phyloP scores from a whole-genome alignment of 2,888 invertebrate genomes.

The Philaethria dido region DNA sequence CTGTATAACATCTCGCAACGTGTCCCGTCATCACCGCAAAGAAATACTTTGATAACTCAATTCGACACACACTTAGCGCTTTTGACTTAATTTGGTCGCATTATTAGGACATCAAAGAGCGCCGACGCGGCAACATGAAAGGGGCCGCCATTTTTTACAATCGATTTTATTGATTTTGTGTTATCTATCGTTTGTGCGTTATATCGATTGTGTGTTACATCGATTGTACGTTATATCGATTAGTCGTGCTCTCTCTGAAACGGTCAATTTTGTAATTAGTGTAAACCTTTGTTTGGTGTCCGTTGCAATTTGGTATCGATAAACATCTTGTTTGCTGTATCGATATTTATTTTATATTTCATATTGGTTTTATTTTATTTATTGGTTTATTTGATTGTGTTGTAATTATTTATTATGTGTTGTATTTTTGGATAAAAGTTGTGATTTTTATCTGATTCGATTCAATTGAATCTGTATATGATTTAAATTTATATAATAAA shows the following conservation, averaged over 20 bases:
- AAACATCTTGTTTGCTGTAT: slow-evolving; percentile 35
- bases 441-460: no score
- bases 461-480: no score
- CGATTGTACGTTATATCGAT: slow-evolving; percentile 55
- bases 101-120: slow-evolving; percentile 77
- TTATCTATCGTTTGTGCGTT: slow-evolving; percentile 66
- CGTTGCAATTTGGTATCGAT: slow-evolving; percentile 57
- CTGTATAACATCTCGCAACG: slow-evolving; percentile 46
- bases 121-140: slow-evolving; percentile 74
- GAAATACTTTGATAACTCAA: slow-evolving; percentile 80
- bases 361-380: neutral
- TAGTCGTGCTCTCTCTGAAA: slow-evolving; percentile 72
- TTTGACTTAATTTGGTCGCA: slow-evolving; percentile 82
- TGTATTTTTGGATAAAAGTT: no score
- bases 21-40: slow-evolving; percentile 63
- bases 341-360: slow-evolving; percentile 26
- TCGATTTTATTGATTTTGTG: slow-evolving; percentile 82
- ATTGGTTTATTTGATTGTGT: neutral
- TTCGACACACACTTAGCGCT: slow-evolving; percentile 80
- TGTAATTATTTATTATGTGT: no score
- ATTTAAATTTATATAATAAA: no score
- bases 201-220: slow-evolving; percentile 82
- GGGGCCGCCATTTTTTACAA: slow-evolving; percentile 58
- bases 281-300: slow-evolving; percentile 64
- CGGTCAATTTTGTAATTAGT: slow-evolving; percentile 73